Conservation (phyloP, 2,113 vertebrate species). For the Meleagris gallopavo region DNA sequence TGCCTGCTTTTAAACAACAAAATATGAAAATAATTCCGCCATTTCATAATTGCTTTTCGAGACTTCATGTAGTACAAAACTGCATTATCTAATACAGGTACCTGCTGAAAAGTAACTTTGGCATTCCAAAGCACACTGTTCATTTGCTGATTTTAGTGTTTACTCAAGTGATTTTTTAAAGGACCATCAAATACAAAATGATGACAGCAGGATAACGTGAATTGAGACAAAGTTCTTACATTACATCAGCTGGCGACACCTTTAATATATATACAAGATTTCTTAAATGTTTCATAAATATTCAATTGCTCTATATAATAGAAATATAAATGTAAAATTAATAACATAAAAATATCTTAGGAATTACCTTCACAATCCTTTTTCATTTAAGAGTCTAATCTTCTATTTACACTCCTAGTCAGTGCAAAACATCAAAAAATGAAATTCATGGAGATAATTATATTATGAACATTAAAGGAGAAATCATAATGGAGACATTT, state of each 20-base stretch:
- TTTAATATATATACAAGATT: not conserved
- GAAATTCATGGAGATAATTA: not conserved
- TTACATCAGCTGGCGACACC: not conserved
- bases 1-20: not conserved
- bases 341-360: not conserved
- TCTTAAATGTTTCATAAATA: not conserved
- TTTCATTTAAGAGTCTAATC: not conserved
- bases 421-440: not conserved
- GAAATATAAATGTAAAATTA: not conserved
- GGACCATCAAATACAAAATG: not conserved
- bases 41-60: not conserved
- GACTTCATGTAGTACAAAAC: not conserved
- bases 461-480: not conserved
- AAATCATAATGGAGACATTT: not conserved
- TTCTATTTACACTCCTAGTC: not conserved
- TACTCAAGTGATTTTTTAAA: conserved; percentile 29
- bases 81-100: not conserved
- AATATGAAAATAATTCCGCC: not conserved
- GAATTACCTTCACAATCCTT: not conserved
- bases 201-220: not conserved
- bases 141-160: conserved; percentile 12
- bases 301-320: not conserved
- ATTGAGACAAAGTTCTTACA: not conserved
- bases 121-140: not conserved
- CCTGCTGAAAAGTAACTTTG: not conserved